Conservation (phyloP, 2,888 invertebrate genomes). For the Chaitophorus viminalis region DNA sequence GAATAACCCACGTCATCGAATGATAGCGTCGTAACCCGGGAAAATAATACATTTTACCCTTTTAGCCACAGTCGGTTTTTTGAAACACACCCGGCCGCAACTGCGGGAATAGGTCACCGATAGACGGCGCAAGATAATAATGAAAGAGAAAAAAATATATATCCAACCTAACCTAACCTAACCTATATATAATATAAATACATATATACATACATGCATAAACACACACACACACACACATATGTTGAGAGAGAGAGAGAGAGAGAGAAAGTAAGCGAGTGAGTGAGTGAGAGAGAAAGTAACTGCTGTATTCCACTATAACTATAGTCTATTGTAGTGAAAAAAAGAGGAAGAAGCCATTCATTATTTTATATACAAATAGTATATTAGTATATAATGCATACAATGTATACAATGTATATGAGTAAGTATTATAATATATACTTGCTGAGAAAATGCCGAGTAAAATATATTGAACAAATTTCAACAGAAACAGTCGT, state of each 20-base stretch:
- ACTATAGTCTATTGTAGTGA: no score
- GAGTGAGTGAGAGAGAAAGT: constrained; percentile 12
- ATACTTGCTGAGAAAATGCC: not conserved
- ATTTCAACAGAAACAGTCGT: not conserved
- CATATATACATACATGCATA: not conserved
- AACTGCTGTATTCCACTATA: not conserved
- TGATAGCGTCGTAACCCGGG: constrained; percentile 4
- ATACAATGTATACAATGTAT: not conserved
- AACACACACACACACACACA: no score
- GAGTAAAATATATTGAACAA: not conserved
- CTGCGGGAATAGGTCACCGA: constrained; percentile 41
- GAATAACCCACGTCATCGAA: not conserved
- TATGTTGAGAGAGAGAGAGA: not conserved
- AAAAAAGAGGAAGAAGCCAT: constrained; percentile 25
- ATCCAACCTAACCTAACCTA: not conserved
- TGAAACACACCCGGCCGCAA: constrained; percentile 8
- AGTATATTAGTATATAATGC: not conserved
- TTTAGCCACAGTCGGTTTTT: constrained; percentile 16
- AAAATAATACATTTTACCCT: constrained; percentile 52
- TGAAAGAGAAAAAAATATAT: not conserved
- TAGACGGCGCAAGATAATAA: constrained; percentile 30
- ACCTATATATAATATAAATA: not conserved
- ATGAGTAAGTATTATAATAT: not conserved
- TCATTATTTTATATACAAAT: not conserved
- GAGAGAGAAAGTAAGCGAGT: no score